Evolutionary conservation across 2,797 vertebrate genomes (phyloP), one percentile per base, ranked within the genome.

Genomic region (Antrozous pallidus): DNA sequence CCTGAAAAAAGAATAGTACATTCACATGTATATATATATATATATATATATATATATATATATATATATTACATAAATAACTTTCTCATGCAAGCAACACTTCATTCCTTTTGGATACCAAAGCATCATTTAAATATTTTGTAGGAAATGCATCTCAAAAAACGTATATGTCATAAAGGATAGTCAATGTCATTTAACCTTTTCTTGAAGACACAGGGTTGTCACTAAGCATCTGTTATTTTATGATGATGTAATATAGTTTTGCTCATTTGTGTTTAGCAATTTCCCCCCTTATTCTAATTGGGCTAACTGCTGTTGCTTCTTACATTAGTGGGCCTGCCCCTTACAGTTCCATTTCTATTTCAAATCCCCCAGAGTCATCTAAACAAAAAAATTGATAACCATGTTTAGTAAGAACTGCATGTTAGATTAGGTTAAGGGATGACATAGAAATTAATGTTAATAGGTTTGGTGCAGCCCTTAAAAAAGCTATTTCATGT

Each of bases 41-140:
- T n/a, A n/a, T n/a, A n/a, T n/a, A n/a, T n/a, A n/a, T n/a, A n/a
- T n/a, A n/a, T n/a, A n/a, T n/a, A n/a, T n/a, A 75, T 65, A 28
- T 69, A 51, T 45, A 87, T 81, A 14, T 24, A 65, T 73, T 40
- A 47, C 11, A 49, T 79, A 81, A 88, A 88, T 26, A 31, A 86
- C 31, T 83, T 73, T 75, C 14, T 42, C 9, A 17, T 65, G 51
- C 40, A 86, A 93, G 45, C 47, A 79, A 47, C 56, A 84, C 10
- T 36, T 61, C 51, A 51, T 36, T 58, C 38, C 63, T 87, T 89
- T 90, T 85, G 24, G 63, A 95, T 28, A 85, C 14, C 17, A 78
- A 88, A 84, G 31, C 14, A 74, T 88, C 38, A 65, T 84, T 75
- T 92, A 88, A 77, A 51, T 61, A 93, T 91, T 92, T 56, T 87